These are phyloP conservation scores for Diadromus collaris DNA, from an alignment of 2,888 invertebrate species.

Conservation along the genomic window DNA sequence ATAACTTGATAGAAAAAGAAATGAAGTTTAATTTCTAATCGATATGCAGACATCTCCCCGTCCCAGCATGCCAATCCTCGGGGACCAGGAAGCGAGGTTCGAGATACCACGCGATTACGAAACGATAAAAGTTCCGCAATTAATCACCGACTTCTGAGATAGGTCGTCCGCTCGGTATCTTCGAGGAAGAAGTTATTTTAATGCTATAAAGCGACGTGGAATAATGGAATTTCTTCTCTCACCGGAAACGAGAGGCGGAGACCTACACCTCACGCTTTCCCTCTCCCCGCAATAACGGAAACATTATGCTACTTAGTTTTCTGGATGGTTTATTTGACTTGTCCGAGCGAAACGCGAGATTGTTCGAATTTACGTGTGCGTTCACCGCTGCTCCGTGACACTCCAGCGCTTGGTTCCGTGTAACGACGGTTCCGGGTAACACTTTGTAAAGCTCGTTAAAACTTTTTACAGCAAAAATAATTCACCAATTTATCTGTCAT, in stretches of 20 bases:
- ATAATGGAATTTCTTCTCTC: conserved; percentile 23
- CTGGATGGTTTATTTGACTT: conserved; percentile 35
- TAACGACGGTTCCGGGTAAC: conserved; percentile 4
- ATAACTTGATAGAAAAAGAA: conserved; percentile 1
- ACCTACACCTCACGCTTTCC: neutral
- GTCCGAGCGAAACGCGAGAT: conserved; percentile 9
- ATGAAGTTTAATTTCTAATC: conserved; percentile 17
- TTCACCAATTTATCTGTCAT: conserved; percentile 34
- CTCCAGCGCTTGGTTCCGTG: neutral
- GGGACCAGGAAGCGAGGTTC: conserved; percentile 40
- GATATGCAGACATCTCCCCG: conserved; percentile 28
- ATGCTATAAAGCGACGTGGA: conserved; percentile 33
- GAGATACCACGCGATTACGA: conserved; percentile 52
- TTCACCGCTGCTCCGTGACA: conserved; percentile 11
- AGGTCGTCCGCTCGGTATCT: conserved; percentile 59
- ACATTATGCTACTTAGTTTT: conserved; percentile 32
- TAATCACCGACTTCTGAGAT: conserved; percentile 58
- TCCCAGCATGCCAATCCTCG: conserved; percentile 1
- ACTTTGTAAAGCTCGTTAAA: conserved; percentile 31
- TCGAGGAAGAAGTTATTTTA: conserved; percentile 57
- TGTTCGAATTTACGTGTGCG: conserved; percentile 17
- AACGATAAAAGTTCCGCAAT: conserved; percentile 60
- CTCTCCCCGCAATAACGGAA: conserved; percentile 2
- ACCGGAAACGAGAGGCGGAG: neutral
- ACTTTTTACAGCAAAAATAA: conserved; percentile 24